Base-by-base conservation (phyloP, 1,140 invertebrate genomes). In the Fopius arisanus region DNA sequence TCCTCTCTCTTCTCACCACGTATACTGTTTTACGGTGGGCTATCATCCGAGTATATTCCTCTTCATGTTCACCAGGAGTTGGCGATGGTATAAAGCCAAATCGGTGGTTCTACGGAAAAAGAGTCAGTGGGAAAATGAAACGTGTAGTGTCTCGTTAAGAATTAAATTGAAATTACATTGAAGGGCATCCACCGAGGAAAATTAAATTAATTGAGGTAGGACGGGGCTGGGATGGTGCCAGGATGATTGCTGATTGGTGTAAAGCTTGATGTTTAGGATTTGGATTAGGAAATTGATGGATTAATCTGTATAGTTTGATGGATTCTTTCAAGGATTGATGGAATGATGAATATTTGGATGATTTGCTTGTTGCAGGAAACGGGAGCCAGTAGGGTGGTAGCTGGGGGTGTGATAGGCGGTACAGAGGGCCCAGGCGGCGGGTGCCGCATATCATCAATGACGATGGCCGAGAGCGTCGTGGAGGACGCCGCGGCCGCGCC, bases 391-490 rank as follows among this genome's bases (percentile, higher is more conserved):
- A 84, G 84, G 84, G 87, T 88, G 87, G 86, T 85, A 85, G 85
- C 83, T 75, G 84, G 84, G 80, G 83, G 81, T 76, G 78, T 82
- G 80, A 83, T 83, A 85, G 85, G 80, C 78, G 84, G 83, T 79
- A 84, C 82, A 85, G 83, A 83, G 84, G 87, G 89, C 87, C 87
- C 86, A 88, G 86, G 89, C 89, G 88, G 89, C 87, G 88, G 89
- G 86, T 89, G 89, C 89, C 89, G 89, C 87, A 85, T 82, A 83
- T 89, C 86, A 86, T 88, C 89, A 88, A 92, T 92, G 91, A 91
- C 91, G 83, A 92, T 92, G 91, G 91, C 90, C 82, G 91, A 91
- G 89, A 90, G 89, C 81, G 89, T 90, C 79, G 87, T 90, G 82
- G 89, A 90, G 84, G 86, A 89, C 82, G 85, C 87, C 79, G 84